A percentile compares a stretch with the other conserved stretches of the same genome.
phyloP scores from a whole-genome alignment of 2,797 vertebrate genomes.

The Alcedo quadribrachys region DNA sequence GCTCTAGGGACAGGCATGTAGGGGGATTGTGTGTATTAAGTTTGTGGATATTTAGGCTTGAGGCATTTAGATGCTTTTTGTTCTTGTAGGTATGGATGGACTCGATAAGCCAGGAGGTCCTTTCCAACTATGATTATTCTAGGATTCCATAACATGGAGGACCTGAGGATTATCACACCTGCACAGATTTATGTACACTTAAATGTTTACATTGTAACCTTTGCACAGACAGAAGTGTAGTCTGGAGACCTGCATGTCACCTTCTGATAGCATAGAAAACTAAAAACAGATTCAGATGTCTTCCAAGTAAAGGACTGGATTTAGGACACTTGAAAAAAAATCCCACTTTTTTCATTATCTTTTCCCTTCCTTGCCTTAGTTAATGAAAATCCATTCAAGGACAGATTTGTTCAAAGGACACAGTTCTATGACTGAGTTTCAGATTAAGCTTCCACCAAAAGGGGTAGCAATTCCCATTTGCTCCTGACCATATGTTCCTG shows the following conservation, averaged over 20 bases:
- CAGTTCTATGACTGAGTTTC: neutral
- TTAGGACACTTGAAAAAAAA: neutral
- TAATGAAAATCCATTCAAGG: neutral
- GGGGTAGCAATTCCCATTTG: neutral
- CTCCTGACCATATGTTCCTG: neutral
- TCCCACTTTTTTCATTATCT: neutral
- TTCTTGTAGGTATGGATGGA: too few relatives aligned
- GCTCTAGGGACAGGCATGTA: too few relatives aligned
- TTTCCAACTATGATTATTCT: too few relatives aligned
- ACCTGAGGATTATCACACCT: neutral
- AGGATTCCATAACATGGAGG: neutral
- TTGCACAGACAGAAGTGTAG: neutral
- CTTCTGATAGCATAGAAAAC: neutral
- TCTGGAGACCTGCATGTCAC: neutral
- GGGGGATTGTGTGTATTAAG: too few relatives aligned
- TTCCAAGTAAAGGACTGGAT: neutral
- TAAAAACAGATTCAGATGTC: neutral
- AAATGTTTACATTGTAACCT: neutral
- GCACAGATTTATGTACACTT: neutral
- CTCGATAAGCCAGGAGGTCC: too few relatives aligned
- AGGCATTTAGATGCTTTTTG: too few relatives aligned
- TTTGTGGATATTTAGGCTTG: too few relatives aligned
- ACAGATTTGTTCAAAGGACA: neutral
- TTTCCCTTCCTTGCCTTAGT: neutral
- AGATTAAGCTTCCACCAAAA: neutral